These are phyloP conservation scores for Danionella cerebrum DNA, from an alignment of 2,113 vertebrate species.

Conservation along the genomic window DNA sequence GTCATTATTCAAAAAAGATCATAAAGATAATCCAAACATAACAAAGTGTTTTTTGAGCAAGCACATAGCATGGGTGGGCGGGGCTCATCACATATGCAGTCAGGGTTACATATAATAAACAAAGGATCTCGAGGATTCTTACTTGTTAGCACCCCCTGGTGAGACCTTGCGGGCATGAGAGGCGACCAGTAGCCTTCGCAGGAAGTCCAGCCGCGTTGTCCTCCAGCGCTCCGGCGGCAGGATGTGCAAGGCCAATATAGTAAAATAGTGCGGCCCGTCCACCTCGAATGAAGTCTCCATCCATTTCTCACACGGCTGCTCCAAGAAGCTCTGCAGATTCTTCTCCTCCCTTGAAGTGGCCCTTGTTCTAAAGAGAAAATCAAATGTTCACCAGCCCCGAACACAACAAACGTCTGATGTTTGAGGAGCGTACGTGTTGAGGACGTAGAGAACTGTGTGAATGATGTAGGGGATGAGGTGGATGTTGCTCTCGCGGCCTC, in stretches of 20 bases:
- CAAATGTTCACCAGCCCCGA: too few species aligned
- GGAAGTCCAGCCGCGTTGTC: slow-evolving; percentile 73
- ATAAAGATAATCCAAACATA: too few species aligned
- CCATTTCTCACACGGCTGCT: slow-evolving; percentile 95
- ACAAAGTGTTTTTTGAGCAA: too few species aligned
- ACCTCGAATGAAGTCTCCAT: slow-evolving; percentile 91
- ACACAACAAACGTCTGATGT: too few species aligned
- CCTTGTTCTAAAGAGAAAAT: slow-evolving; percentile 71
- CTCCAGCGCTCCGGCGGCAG: slow-evolving; percentile 84
- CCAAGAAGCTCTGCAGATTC: slow-evolving; percentile 92
- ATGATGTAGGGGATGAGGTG: slow-evolving; percentile 98
- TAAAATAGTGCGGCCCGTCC: slow-evolving; percentile 92
- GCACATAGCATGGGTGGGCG: too few species aligned
- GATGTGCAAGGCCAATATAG: slow-evolving; percentile 85
- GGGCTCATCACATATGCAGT: too few species aligned
- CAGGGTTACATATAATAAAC: too few species aligned
- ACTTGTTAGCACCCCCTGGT: slow-evolving; percentile 85
- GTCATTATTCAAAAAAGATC: too few species aligned
- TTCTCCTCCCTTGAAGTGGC: slow-evolving; percentile 95
- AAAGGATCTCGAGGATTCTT: too few species aligned
- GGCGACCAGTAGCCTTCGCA: slow-evolving; percentile 78
- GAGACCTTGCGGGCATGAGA: slow-evolving; percentile 80
- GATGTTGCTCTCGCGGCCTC: slow-evolving; percentile 96
- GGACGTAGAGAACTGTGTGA: slow-evolving; percentile 97
- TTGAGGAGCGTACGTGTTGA: slow-evolving; percentile 84